Conservation (phyloP, 2,888 invertebrate species). For the Pristionchus exspectatus region DNA sequence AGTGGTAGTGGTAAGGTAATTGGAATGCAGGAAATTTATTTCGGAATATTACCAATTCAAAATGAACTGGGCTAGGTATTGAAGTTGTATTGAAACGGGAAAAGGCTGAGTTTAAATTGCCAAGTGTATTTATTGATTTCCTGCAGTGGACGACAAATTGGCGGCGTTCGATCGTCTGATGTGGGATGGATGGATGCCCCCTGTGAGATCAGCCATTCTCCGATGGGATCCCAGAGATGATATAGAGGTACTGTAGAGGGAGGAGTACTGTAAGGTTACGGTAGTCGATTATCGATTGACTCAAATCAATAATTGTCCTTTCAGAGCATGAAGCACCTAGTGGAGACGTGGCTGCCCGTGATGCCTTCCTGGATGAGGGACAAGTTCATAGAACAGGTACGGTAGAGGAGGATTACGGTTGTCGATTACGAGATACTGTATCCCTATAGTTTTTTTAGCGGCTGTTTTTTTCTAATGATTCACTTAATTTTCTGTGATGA, state of each 20-base stretch:
- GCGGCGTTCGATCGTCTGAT: constrained; percentile 88
- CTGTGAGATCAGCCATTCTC: constrained; percentile 81
- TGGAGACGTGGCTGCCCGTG: constrained; percentile 89
- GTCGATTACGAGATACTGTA: background rate
- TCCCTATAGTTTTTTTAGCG: background rate
- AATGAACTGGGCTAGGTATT: background rate
- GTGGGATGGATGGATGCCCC: constrained; percentile 94
- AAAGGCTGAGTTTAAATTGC: background rate
- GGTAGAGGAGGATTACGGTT: background rate
- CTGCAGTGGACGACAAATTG: constrained; percentile 74
- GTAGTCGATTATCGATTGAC: background rate
- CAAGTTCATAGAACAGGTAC: constrained; percentile 88
- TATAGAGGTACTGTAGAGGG: constrained; percentile 55
- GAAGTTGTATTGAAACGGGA: background rate
- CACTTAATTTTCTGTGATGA: too few relatives aligned
- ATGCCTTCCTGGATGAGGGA: constrained; percentile 90
- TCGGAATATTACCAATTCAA: too few relatives aligned
- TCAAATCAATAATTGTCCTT: constrained; percentile 80
- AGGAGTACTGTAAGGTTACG: background rate
- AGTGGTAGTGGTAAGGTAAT: background rate
- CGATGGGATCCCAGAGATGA: constrained; percentile 88
- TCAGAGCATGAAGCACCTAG: constrained; percentile 88
- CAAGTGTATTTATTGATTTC: background rate
- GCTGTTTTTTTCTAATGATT: background rate
- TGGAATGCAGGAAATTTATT: background rate